Evolutionary conservation across 35 echinoderm and acorn worm genomes (phyloP).

Genomic region (Eucidaris tribuloides): DNA sequence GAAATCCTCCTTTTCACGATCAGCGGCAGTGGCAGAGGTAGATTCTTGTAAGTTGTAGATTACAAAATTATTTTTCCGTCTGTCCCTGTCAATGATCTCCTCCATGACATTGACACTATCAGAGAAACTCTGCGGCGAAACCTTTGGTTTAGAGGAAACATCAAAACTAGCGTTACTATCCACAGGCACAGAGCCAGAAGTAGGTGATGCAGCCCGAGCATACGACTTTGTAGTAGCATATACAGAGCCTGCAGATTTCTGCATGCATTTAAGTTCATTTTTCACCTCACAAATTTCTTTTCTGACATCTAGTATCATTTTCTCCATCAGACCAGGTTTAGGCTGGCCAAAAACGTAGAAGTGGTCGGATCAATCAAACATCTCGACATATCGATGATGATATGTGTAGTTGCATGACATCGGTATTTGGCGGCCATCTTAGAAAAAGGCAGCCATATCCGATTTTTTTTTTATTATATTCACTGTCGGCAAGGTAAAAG

Average conservation of each 20-base stretch:
- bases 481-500: no score
- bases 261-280: conserved; percentile 10
- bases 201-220: not conserved
- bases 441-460: no score
- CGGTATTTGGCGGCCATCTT: no score
- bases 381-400: no score
- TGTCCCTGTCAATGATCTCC: not conserved
- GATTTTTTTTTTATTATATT: no score
- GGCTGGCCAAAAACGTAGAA: no score
- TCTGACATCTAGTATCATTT: conserved; percentile 11
- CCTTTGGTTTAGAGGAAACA: not conserved
- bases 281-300: conserved; percentile 7
- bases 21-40: not conserved
- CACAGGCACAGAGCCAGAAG: not conserved
- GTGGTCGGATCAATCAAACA: no score
- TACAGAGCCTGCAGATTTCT: not conserved
- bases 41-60: not conserved
- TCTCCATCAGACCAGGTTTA: conserved; percentile 13
- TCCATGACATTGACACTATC: conserved; percentile 8
- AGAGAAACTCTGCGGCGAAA: not conserved
- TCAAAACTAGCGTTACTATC: not conserved
- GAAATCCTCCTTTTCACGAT: not conserved
- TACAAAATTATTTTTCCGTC: not conserved
- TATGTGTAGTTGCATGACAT: no score
- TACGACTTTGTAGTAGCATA: not conserved